Evolutionary conservation across 1,140 invertebrate genomes (phyloP), one percentile per base, ranked within the genome.

Genomic region (Lepidotrigona ventralis): DNA sequence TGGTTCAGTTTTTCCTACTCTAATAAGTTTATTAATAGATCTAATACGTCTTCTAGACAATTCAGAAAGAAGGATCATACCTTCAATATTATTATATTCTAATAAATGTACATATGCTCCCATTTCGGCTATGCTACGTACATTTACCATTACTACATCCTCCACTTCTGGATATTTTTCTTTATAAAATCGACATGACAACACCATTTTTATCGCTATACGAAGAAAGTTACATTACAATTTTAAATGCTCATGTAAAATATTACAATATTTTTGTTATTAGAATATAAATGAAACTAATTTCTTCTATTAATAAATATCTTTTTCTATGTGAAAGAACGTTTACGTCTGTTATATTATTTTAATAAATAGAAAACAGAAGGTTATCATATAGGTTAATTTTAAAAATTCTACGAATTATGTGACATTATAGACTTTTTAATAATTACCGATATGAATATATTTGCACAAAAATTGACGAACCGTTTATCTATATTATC

Each of bases 141-240:
- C 99, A 93, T 99, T 99, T 9, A 99, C 99, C 98, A 99, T 99
- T 19, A 99, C 99, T 54, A 99, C 99, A 96, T 99, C 99, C 90
- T 99, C 99, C 56, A 99, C 96, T 93, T 99, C 99, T 0, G 99
- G 99, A 95, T 99, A 99, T 91, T 98, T 98, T 94, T 99, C 97
- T 90, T 98, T 97, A 93, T 99, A 99, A 96, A 98, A 99, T 91
- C 99, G 96, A 97, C 99, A 99, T 69, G 98, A 97, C 26, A 99
- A 95, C 88, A 98, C 98, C 98, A 99, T 99, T 94, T 96, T 95
- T 79, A 91, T 92, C 89, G 77, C 79, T 84, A 26, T 76, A 88
- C 87, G 51, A 54, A 2, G 84, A 77, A 84, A 69, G 19, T 71
- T 46, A 12, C 17, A 51, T 33, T 73, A n/a, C 21, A 14, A 46